Evolutionary conservation across 2,888 invertebrate species (phyloP).

Genomic region (Agrypnus murinus): DNA sequence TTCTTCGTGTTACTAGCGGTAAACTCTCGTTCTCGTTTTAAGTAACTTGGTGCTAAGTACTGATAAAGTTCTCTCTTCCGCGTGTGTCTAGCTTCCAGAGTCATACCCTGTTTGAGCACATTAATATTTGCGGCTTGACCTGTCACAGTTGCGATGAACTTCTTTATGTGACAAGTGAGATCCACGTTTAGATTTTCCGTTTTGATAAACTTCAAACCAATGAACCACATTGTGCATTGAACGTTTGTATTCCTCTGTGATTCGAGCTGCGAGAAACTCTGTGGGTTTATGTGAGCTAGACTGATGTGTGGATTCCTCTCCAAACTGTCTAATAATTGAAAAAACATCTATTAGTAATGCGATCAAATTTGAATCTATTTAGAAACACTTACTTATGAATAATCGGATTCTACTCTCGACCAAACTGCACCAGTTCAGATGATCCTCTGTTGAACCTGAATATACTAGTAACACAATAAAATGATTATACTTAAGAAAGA

Average conservation of each 20-base stretch:
- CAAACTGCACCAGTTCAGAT: constrained; percentile 96
- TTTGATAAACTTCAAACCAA: constrained; percentile 94
- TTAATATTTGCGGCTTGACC: constrained; percentile 83
- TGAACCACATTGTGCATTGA: constrained; percentile 96
- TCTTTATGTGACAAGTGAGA: constrained; percentile 93
- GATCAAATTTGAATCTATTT: background rate
- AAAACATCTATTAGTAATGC: too few species aligned
- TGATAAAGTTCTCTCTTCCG: constrained; percentile 85
- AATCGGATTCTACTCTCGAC: constrained; percentile 97
- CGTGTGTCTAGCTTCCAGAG: constrained; percentile 90
- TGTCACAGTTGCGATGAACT: constrained; percentile 91
- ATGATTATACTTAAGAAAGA: too few species aligned
- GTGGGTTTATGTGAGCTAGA: constrained; percentile 96
- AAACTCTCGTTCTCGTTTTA: too few species aligned
- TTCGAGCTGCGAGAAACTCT: constrained; percentile 81
- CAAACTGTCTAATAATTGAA: constrained; percentile 77
- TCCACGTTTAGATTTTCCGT: constrained; percentile 93
- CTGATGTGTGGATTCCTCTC: constrained; percentile 94
- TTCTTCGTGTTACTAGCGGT: too few species aligned
- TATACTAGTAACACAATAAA: constrained; percentile 96
- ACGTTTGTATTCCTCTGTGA: constrained; percentile 71
- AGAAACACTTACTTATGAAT: constrained; percentile 80
- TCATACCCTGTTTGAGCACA: constrained; percentile 84
- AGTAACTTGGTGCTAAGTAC: constrained; percentile 81
- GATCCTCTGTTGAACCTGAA: constrained; percentile 87